Evolutionary conservation across 2,113 vertebrate genomes (phyloP).

Genomic region (Rostratula benghalensis): DNA sequence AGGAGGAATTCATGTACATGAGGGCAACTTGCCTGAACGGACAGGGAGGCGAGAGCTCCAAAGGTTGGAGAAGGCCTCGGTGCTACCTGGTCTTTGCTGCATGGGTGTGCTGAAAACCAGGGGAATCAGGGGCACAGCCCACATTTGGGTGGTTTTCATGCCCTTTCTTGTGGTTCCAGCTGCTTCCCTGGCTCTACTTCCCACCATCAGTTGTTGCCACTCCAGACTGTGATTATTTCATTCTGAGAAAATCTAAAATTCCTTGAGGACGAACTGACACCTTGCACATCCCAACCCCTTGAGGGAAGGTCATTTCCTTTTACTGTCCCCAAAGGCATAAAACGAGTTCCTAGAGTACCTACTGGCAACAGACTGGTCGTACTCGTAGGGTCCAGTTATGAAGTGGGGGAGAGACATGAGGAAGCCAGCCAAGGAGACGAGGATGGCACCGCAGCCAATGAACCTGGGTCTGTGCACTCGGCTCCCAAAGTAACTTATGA

Average conservation of each 20-base stretch:
- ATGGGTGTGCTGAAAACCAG: not conserved
- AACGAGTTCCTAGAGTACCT: constrained; percentile 41
- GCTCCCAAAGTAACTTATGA: constrained; percentile 93
- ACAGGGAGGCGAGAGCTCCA: accelerated
- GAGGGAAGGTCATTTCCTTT: not conserved
- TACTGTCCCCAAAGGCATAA: not conserved
- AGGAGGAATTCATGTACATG: not conserved
- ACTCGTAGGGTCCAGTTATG: constrained; percentile 78
- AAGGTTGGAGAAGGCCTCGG: not conserved
- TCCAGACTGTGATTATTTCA: not conserved
- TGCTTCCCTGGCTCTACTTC: not conserved
- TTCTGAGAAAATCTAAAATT: not conserved
- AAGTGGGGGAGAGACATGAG: constrained; percentile 90
- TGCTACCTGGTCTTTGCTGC: not conserved
- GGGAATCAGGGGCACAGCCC: not conserved
- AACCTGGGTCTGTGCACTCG: constrained; percentile 88
- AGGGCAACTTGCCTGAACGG: not conserved
- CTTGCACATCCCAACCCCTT: not conserved
- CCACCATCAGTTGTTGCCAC: not conserved
- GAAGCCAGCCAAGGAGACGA: constrained; percentile 83
- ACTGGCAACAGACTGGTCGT: constrained; percentile 73
- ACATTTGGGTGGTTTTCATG: not conserved
- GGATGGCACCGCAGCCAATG: constrained; percentile 86
- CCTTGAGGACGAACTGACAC: not conserved
- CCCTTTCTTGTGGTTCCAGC: not conserved